These are phyloP conservation scores for Origma solitaria DNA, from an alignment of 2,113 vertebrate species.

Conservation along the genomic window DNA sequence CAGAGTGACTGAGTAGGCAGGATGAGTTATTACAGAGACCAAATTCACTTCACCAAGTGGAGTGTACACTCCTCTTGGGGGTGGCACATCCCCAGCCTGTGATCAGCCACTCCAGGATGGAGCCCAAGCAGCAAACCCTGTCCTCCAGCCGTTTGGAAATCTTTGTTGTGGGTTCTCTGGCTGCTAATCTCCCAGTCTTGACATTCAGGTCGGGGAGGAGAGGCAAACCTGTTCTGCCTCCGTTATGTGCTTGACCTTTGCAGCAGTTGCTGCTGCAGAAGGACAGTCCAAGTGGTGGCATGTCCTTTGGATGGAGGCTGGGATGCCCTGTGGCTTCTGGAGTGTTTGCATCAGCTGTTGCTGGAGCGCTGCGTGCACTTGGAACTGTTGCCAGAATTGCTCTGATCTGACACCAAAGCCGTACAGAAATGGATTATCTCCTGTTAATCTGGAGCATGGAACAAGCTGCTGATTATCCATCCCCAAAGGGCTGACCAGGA, in stretches of 20 bases:
- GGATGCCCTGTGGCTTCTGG: not conserved
- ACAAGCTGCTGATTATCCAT: conserved; percentile 5
- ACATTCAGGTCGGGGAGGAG: not conserved
- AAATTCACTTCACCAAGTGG: not conserved
- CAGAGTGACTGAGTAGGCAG: not conserved
- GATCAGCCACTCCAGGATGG: accelerated
- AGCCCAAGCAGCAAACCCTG: not conserved
- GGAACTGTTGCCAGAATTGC: conserved; percentile 40
- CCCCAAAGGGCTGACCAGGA: not conserved
- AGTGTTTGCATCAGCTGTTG: conserved; percentile 19
- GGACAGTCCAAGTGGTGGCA: not conserved
- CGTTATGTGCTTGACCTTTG: conserved; percentile 5
- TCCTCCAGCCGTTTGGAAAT: not conserved
- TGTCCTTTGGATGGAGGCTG: not conserved
- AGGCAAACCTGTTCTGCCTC: not conserved
- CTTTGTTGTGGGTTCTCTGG: not conserved
- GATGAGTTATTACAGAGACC: not conserved
- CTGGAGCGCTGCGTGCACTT: not conserved
- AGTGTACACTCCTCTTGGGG: not conserved
- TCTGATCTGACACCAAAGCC: conserved; percentile 42
- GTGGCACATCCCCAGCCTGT: accelerated
- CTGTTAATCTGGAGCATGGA: conserved; percentile 15
- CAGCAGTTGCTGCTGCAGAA: conserved; percentile 15
- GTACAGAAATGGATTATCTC: conserved; percentile 12
- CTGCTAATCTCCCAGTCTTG: not conserved